These are phyloP conservation scores for Pasiphila rectangulata DNA, from an alignment of 2,888 invertebrate genomes.

Conservation along the genomic window DNA sequence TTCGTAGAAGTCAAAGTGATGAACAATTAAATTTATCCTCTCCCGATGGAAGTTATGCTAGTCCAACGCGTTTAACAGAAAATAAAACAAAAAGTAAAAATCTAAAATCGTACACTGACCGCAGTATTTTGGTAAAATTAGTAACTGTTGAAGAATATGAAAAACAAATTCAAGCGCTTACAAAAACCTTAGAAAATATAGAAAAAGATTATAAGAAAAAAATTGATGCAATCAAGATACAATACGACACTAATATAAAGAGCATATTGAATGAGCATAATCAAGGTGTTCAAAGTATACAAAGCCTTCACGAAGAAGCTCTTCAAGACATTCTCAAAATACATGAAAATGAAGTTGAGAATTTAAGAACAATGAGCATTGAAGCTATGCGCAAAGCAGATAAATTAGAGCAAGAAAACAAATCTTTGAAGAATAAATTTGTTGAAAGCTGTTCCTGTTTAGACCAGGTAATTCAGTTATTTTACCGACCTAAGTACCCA, in stretches of 20 bases:
- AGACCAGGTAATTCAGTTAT: slow-evolving; percentile 47
- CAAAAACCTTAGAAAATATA: slow-evolving; percentile 53
- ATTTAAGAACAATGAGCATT: slow-evolving; percentile 67
- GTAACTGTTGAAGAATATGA: slow-evolving; percentile 53
- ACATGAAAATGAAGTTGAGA: slow-evolving; percentile 78
- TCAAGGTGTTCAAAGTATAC: slow-evolving; percentile 77
- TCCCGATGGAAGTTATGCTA: slow-evolving; percentile 27
- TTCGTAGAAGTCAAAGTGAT: slow-evolving; percentile 47
- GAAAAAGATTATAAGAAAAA: slow-evolving; percentile 66
- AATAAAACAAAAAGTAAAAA: slow-evolving; percentile 39
- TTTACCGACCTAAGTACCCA: not conserved
- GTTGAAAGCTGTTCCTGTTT: slow-evolving; percentile 34
- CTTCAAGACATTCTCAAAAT: slow-evolving; percentile 68
- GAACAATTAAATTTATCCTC: slow-evolving; percentile 36
- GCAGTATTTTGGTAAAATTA: slow-evolving; percentile 48
- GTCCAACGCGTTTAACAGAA: slow-evolving; percentile 32
- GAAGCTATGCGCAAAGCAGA: slow-evolving; percentile 70
- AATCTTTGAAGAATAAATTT: slow-evolving; percentile 48
- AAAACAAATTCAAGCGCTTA: slow-evolving; percentile 51
- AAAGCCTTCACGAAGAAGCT: slow-evolving; percentile 76
- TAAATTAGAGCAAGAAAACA: slow-evolving; percentile 64
- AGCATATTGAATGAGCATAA: slow-evolving; percentile 77
- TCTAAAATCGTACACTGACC: slow-evolving; percentile 37
- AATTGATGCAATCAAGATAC: slow-evolving; percentile 70
- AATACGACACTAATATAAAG: slow-evolving; percentile 78